Evolutionary conservation across 1,140 invertebrate genomes (phyloP).

Genomic region (Ridgeia piscesae): DNA sequence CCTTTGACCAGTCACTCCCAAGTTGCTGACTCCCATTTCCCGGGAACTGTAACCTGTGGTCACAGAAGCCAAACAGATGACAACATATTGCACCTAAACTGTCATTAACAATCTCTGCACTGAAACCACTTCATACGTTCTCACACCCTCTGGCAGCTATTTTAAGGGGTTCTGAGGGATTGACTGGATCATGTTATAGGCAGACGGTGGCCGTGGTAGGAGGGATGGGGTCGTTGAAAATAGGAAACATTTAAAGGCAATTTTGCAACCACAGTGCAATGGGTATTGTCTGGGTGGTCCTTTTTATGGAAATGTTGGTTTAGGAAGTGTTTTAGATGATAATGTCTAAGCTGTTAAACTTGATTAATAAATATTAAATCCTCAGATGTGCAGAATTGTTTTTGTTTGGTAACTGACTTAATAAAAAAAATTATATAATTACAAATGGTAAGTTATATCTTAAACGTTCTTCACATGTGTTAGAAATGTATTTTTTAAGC

Average conservation of each 20-base stretch:
- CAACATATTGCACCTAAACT: not conserved
- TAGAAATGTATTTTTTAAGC: no score
- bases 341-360: not conserved
- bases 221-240: not conserved
- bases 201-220: not conserved
- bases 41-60: not conserved
- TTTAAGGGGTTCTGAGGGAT: not conserved
- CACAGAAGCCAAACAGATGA: not conserved
- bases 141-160: not conserved
- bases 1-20: not conserved
- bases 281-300: not conserved
- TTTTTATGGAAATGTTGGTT: not conserved
- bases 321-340: not conserved
- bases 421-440: not conserved
- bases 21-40: not conserved
- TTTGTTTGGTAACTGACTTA: not conserved
- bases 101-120: not conserved
- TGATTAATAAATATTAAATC: not conserved
- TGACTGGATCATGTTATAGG: not conserved
- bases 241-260: not conserved
- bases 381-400: not conserved
- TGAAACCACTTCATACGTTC: not conserved
- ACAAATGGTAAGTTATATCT: no score
- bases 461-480: no score
- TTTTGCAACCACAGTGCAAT: not conserved